Base-by-base conservation (phyloP, 1,140 invertebrate species). In the Episyrphus balteatus region DNA sequence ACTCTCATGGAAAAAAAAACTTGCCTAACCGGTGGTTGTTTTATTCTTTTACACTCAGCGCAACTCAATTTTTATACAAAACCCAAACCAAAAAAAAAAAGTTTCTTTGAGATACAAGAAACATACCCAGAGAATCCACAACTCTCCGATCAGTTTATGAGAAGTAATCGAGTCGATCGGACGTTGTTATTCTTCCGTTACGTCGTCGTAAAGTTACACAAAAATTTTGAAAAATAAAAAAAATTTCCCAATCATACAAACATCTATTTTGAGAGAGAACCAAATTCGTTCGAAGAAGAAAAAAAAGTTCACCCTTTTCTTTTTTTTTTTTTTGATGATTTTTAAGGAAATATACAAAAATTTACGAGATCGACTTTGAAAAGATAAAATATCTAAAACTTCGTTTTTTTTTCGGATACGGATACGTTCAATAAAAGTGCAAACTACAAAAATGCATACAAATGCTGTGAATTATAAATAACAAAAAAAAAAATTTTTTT, bases 261-360 rank as follows among this genome's bases (percentile, higher is more conserved):
- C 54, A 52, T 54, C 51, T 56, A 45, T 50, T 49, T 59, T 49
- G 48, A 45, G 47, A 47, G 50, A 39, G 42, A 39, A 49, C 44
- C 55, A 54, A 10, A 33, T 15, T 9, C 15, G 44, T 36, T 15
- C 21, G 31, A 47, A 51, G 53, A 50, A 49, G 49, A 55, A 52
- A 50, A 38, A 38, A 38, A 38, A 38, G 13, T 17, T n/a, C 17
- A 38, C 36, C n/a, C 17, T 3, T 51, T 51, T 56, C n/a, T n/a
- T 34, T n/a, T 10, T 9, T n/a, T n/a, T 59, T 59, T 58, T 56
- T 61, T 62, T 59, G 58, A 61, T 61, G 61, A 61, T 59, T 59
- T 59, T 61, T 41, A 17, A 14, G 12, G 40, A 17, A 21, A 17
- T 13, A 21, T 14, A n/a, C n/a, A n/a, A 13, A 31, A 11, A 41